Conservation (phyloP, 1,140 invertebrate species). For the Helicoverpa zea region DNA sequence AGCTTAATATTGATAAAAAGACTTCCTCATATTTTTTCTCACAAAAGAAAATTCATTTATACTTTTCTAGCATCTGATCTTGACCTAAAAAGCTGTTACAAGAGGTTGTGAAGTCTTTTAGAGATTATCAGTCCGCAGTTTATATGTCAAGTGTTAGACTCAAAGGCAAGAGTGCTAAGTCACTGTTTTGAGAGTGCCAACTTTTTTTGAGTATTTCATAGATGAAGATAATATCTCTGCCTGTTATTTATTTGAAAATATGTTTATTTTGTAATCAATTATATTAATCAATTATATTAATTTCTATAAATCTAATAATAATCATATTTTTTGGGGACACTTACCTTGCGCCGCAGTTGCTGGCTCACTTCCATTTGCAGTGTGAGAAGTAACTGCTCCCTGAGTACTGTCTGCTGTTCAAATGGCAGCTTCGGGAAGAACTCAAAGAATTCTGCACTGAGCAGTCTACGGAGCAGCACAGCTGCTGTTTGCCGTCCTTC, state of each 20-base stretch:
- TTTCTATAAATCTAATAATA: too few relatives aligned
- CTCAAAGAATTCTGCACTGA: slow-evolving; percentile 96
- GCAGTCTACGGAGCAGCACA: slow-evolving; percentile 95
- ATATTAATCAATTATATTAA: too few relatives aligned
- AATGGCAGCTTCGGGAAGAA: slow-evolving; percentile 94
- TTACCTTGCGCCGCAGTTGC: slow-evolving; percentile 94
- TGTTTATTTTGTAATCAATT: too few relatives aligned
- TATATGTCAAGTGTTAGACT: slow-evolving; percentile 15
- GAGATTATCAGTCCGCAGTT: not conserved
- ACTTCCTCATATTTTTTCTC: too few relatives aligned
- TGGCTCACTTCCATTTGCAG: slow-evolving; percentile 94
- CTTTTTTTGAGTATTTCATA: not conserved
- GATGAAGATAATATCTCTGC: not conserved
- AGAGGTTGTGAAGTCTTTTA: not conserved
- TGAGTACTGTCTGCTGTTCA: slow-evolving; percentile 94
- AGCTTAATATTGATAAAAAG: too few relatives aligned
- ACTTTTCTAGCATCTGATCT: not conserved
- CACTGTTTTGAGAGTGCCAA: not conserved
- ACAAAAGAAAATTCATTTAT: not conserved
- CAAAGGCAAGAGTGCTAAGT: not conserved
- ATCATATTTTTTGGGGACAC: not conserved
- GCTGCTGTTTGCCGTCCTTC: slow-evolving; percentile 95
- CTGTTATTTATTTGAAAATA: too few relatives aligned
- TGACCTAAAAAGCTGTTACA: slow-evolving; percentile 6
- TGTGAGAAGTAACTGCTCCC: slow-evolving; percentile 94